Percentiles rank a stretch among this genome's conserved stretches.
phyloP scores from a whole-genome alignment of 2,888 invertebrate genomes.

The Odontocolon sp. region DNA sequence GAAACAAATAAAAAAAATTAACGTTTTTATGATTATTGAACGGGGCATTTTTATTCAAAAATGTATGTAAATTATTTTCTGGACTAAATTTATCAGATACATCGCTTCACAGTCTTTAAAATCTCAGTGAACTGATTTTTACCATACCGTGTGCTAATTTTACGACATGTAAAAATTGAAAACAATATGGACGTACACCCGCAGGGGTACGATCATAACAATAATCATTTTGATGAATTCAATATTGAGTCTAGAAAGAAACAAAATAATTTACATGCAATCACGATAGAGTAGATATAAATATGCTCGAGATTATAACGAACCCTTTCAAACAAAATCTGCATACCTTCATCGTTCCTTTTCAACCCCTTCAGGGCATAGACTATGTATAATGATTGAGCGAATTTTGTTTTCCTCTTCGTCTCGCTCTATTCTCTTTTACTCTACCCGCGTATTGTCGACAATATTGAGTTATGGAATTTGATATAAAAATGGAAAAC shows the following conservation, averaged over 20 bases:
- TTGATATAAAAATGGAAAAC: slow-evolving; percentile 27
- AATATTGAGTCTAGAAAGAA: neutral
- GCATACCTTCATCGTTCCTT: neutral
- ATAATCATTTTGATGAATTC: neutral
- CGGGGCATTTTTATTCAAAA: too few species aligned
- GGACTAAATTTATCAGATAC: too few species aligned
- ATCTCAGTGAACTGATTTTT: too few species aligned
- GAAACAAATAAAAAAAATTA: too few species aligned
- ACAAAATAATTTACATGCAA: neutral
- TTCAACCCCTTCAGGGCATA: neutral
- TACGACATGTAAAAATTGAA: neutral
- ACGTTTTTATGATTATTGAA: too few species aligned
- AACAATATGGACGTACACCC: too few species aligned
- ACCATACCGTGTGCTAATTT: too few species aligned
- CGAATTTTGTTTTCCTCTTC: slow-evolving; percentile 18
- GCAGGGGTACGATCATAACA: too few species aligned
- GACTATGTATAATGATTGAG: slow-evolving; percentile 11
- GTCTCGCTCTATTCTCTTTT: slow-evolving; percentile 22
- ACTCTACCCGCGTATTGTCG: neutral
- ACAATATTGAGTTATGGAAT: slow-evolving; percentile 42
- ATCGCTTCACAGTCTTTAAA: too few species aligned
- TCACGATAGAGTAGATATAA: neutral
- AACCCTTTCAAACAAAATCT: slow-evolving; percentile 29
- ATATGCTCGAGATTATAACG: neutral
- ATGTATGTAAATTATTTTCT: too few species aligned